Evolutionary conservation across 2,888 invertebrate genomes (phyloP).

Genomic region (Elegia similella): DNA sequence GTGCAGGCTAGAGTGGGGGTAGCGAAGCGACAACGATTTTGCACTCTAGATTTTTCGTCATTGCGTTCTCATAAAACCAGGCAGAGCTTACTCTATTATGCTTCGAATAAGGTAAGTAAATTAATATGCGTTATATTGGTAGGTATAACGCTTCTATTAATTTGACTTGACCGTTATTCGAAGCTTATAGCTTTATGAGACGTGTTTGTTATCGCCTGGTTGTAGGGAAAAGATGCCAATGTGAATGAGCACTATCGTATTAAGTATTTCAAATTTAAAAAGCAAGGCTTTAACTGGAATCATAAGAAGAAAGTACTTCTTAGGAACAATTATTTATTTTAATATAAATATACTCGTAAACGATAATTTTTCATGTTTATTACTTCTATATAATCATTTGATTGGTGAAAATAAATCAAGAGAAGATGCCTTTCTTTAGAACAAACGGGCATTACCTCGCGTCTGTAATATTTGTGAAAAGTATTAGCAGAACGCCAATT

Average conservation of each 20-base stretch:
- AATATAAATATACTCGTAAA: neutral
- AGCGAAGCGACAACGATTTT: no score
- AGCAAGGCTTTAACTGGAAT: neutral
- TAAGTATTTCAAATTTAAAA: no score
- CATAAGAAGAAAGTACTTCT: neutral
- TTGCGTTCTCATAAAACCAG: neutral
- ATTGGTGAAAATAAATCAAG: constrained; percentile 9
- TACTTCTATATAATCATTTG: no score
- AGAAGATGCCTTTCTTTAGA: neutral
- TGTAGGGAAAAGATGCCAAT: neutral
- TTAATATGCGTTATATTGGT: constrained; percentile 15
- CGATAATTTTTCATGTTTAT: neutral
- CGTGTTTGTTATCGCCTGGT: neutral
- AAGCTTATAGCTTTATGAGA: neutral
- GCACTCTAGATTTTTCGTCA: neutral
- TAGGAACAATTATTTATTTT: neutral
- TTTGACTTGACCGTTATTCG: no score
- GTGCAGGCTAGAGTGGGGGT: neutral
- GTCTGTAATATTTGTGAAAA: constrained; percentile 20
- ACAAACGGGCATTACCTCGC: constrained; percentile 14
- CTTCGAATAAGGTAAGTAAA: constrained; percentile 12
- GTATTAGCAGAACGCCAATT: constrained; percentile 23
- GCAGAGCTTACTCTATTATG: neutral
- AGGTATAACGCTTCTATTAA: no score
- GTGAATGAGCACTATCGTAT: neutral